These are phyloP conservation scores for Typhlichthys eigenmanni DNA, from an alignment of 2,797 vertebrate genomes.

Conservation along the genomic window DNA sequence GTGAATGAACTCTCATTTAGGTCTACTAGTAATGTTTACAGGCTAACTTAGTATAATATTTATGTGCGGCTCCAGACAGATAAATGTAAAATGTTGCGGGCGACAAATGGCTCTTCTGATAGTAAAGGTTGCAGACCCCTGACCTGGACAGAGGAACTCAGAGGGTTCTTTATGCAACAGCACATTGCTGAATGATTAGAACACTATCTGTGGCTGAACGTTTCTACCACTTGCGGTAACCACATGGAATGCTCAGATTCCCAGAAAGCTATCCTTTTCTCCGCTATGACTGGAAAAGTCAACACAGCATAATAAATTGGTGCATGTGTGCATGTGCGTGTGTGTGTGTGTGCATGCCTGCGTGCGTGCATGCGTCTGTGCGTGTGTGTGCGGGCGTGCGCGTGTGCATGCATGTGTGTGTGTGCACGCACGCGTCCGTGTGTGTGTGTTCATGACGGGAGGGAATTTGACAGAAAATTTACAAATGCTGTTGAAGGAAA, in stretches of 20 bases:
- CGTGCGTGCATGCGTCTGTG: too few species aligned
- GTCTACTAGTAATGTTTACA: too few species aligned
- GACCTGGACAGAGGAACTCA: slow-evolving; percentile 5
- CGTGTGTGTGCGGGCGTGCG: not conserved
- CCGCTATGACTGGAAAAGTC: slow-evolving; percentile 59
- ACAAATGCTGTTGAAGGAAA: slow-evolving; percentile 21
- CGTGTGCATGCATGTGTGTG: not conserved
- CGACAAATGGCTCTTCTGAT: too few species aligned
- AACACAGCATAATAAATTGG: slow-evolving; percentile 45
- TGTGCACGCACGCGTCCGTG: too few species aligned
- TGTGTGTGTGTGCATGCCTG: not conserved
- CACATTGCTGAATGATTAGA: slow-evolving; percentile 65
- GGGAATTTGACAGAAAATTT: not conserved
- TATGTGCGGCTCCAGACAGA: too few species aligned
- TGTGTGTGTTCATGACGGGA: too few species aligned
- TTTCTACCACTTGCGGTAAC: slow-evolving; percentile 49
- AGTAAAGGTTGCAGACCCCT: too few species aligned
- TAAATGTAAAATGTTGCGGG: too few species aligned
- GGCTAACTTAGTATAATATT: too few species aligned
- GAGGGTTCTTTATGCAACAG: slow-evolving; percentile 53
- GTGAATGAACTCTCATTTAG: too few species aligned
- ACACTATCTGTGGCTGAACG: slow-evolving; percentile 40
- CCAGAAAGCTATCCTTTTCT: slow-evolving; percentile 47
- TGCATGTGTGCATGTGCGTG: not conserved
- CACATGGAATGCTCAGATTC: slow-evolving; percentile 56